Evolutionary conservation across 2,888 invertebrate species (phyloP).

Genomic region (Pristionchus entomophagus): DNA sequence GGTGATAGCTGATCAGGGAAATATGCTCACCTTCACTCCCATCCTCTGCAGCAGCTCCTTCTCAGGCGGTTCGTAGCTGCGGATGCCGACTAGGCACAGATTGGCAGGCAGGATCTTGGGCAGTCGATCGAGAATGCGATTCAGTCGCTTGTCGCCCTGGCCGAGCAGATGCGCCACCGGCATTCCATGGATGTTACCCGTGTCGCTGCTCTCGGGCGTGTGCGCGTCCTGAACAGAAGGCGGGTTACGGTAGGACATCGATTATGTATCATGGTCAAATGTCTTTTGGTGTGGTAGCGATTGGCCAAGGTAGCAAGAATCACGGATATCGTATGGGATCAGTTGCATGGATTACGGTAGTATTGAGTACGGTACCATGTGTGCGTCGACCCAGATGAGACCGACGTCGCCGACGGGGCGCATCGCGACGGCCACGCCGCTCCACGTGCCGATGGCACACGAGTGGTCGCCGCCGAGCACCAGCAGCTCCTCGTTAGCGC

Average conservation of each 20-base stretch:
- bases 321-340: too few relatives aligned
- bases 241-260: neutral
- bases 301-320: too few relatives aligned
- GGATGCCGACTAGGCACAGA: conserved; percentile 67
- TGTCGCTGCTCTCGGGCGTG: conserved; percentile 62
- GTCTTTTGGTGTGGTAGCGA: too few relatives aligned
- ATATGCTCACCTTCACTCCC: conserved; percentile 61
- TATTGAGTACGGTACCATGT: conserved; percentile 58
- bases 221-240: conserved; percentile 65
- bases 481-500: conserved; percentile 61
- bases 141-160: conserved; percentile 62
- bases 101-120: conserved; percentile 68
- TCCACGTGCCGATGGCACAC: conserved; percentile 73
- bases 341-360: too few relatives aligned
- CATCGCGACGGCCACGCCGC: conserved; percentile 66
- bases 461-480: conserved; percentile 71
- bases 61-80: conserved; percentile 69
- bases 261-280: neutral
- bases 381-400: conserved; percentile 71
- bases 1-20: neutral
- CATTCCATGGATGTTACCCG: conserved; percentile 72
- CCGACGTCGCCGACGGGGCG: conserved; percentile 67
- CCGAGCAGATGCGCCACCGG: conserved; percentile 72
- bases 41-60: conserved; percentile 66
- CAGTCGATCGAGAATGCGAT: conserved; percentile 53